Base-by-base conservation (phyloP, 2,113 vertebrate species). In the Chlamydotis undulata region DNA sequence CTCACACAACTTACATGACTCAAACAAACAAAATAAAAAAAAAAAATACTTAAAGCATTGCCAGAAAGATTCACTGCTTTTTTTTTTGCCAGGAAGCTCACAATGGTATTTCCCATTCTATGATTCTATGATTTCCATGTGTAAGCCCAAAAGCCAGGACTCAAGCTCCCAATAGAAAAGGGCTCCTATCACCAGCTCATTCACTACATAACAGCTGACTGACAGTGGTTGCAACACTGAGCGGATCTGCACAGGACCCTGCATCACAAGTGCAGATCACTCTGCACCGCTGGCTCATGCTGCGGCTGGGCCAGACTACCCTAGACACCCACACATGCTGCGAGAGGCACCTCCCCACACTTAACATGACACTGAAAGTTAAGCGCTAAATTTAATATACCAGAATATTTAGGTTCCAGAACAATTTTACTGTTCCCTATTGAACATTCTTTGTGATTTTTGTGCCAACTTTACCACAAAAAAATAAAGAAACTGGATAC, bases 321-420 rank as follows among this genome's bases (percentile, higher is more conserved):
- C 29, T 5, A 39, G 50, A 35, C 15, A 56, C 4, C 5, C 29
- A 25, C 1, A 16, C 9, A 28, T 0, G 0, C 41, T 41, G 22
- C 8, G 18, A 29, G 26, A 67, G 31, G 16, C 26, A 49, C 8
- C 24, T 53, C 26, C 19, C 6, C 2, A 3, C 37, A 9, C 43
- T 18, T 57, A 49, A 33, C 14, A 3, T 0, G 0, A 63, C 28
- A 8, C 25, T 21, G 63, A 61, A 80, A 56, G 25, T 49, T 59
- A 63, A 41, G 10, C 4, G 3, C 21, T 69, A 55, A 6, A 43
- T 41, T 68, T 69, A 60, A 52, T 24, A 29, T 29, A 65, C 8
- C 43, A 47, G 37, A 83, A 17, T 43, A 39, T 33, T 73, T 33
- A 26, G 10, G 13, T 52, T 83, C 14, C 41, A 61, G 13, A 81